A percentile compares a stretch with the other conserved stretches of the same genome.
These are phyloP conservation scores for Notolabrus celidotus DNA, from an alignment of 2,797 vertebrate genomes.

Conservation along the genomic window DNA sequence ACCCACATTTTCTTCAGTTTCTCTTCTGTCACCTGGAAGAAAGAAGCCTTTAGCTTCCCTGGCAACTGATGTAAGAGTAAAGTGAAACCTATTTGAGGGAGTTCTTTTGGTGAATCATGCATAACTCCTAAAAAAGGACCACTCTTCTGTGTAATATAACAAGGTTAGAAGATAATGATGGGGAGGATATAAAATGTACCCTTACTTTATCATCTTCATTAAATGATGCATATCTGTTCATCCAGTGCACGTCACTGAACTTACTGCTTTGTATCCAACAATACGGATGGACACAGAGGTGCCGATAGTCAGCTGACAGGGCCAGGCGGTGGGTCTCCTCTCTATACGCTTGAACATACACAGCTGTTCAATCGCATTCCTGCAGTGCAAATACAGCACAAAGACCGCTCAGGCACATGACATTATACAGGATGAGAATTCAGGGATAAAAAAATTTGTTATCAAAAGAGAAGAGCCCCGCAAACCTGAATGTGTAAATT, in stretches of 20 bases:
- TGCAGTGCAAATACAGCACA: slow-evolving; percentile 65
- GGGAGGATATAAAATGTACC: background rate
- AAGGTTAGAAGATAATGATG: background rate
- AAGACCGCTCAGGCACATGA: background rate
- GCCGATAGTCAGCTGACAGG: slow-evolving; percentile 94
- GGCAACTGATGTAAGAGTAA: background rate
- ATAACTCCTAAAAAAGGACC: no score
- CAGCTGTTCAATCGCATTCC: slow-evolving; percentile 91
- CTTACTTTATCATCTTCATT: background rate
- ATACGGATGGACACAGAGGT: slow-evolving; percentile 91
- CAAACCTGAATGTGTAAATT: slow-evolving; percentile 93
- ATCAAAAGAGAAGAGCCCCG: background rate
- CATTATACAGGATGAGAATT: background rate
- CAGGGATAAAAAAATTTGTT: background rate
- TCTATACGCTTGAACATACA: slow-evolving; percentile 92
- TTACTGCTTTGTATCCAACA: slow-evolving; percentile 94
- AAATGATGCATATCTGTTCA: background rate
- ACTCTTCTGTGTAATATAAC: no score
- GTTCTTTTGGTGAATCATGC: no score
- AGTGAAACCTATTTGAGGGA: no score
- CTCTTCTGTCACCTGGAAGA: slow-evolving; percentile 89
- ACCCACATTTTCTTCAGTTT: slow-evolving; percentile 90
- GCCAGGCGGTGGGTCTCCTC: slow-evolving; percentile 88
- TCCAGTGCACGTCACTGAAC: slow-evolving; percentile 57
- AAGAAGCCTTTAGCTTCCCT: background rate